These are phyloP conservation scores for Drosophila pseudotakahashii DNA, from an alignment of 2,888 invertebrate genomes.

Conservation along the genomic window DNA sequence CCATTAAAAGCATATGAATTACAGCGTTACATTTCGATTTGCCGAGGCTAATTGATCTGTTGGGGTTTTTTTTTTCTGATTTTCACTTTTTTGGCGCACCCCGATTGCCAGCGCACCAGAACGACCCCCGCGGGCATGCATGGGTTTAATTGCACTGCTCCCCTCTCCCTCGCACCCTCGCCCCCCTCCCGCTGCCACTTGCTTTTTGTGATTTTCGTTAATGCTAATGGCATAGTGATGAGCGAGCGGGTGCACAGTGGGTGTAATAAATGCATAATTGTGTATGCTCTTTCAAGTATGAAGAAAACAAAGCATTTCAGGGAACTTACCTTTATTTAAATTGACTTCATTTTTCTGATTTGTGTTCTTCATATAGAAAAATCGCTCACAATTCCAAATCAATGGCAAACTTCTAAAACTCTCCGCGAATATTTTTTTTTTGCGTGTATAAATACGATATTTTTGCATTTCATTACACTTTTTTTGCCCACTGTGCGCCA, in stretches of 20 bases:
- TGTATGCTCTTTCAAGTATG: neutral
- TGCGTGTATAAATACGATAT: too few species aligned
- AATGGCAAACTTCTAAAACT: too few species aligned
- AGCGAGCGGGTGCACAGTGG: constrained; percentile 16
- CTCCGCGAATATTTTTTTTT: too few species aligned
- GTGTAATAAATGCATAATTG: neutral
- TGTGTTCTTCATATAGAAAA: too few species aligned
- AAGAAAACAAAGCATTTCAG: too few species aligned
- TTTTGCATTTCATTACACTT: too few species aligned
- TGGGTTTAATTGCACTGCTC: constrained; percentile 63
- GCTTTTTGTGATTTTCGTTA: constrained; percentile 36
- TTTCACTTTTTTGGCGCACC: constrained; percentile 15
- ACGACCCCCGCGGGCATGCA: constrained; percentile 57
- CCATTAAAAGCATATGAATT: constrained; percentile 1
- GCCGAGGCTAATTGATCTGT: constrained; percentile 13
- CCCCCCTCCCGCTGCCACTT: constrained; percentile 13
- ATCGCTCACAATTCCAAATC: too few species aligned
- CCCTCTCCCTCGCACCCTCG: constrained; percentile 29
- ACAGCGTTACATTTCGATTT: constrained; percentile 9
- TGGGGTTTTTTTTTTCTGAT: constrained; percentile 10
- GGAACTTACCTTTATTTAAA: too few species aligned
- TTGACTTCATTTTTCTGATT: too few species aligned
- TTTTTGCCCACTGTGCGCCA: constrained; percentile 5
- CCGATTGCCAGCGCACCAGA: constrained; percentile 37
- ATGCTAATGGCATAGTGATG: constrained; percentile 60